Conservation (phyloP, 2,113 vertebrate species). For the Aldabrachelys gigantea region DNA sequence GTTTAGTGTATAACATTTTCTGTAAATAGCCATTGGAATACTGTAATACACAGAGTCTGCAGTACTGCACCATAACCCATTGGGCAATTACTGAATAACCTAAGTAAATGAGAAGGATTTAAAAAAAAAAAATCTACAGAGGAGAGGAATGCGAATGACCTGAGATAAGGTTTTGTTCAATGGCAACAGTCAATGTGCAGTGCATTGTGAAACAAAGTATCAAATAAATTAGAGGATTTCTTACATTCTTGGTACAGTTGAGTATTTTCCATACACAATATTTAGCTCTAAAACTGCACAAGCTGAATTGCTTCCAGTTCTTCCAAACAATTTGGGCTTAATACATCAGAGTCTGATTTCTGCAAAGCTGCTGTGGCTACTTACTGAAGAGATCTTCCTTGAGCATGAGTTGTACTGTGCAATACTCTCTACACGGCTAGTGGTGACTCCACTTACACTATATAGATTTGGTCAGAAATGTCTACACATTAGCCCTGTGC, state of each 20-base stretch:
- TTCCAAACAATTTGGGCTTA: constrained; percentile 69
- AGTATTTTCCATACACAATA: constrained; percentile 69
- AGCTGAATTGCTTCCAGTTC: constrained; percentile 73
- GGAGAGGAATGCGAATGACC: constrained; percentile 73
- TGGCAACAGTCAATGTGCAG: constrained; percentile 74
- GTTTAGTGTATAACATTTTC: constrained; percentile 23
- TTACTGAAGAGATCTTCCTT: constrained; percentile 19
- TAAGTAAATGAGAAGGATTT: constrained; percentile 48
- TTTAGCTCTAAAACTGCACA: constrained; percentile 71
- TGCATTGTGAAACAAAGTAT: constrained; percentile 66
- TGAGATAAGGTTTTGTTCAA: constrained; percentile 70
- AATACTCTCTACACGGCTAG: rapidly evolving
- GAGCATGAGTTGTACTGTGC: background rate
- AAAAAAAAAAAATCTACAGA: constrained; percentile 40
- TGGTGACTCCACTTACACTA: background rate
- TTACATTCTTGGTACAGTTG: constrained; percentile 71
- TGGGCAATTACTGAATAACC: constrained; percentile 64
- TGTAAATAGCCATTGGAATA: constrained; percentile 53
- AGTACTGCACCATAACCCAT: constrained; percentile 53
- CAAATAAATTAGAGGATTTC: constrained; percentile 68
- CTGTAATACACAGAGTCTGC: constrained; percentile 38
- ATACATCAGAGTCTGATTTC: constrained; percentile 64
- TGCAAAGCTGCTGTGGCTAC: constrained; percentile 66
- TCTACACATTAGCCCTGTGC: background rate
- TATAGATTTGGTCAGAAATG: background rate